Percentiles rank a stretch among this genome's conserved stretches.
These are phyloP conservation scores for Equus quagga DNA, from an alignment of 2,113 vertebrate genomes.

Conservation along the genomic window DNA sequence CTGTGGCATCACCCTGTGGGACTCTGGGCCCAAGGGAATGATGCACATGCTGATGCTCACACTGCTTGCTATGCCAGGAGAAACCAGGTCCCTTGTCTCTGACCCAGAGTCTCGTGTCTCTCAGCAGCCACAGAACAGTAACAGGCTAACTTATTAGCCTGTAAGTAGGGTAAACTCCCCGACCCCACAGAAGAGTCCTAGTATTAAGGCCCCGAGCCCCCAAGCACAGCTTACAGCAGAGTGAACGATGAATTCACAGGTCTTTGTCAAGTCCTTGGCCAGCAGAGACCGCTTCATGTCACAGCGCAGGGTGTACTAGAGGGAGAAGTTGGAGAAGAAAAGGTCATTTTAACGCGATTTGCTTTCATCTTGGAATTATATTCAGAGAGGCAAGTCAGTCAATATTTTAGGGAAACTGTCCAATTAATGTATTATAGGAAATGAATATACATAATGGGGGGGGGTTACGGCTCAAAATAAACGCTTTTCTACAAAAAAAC, in stretches of 20 bases:
- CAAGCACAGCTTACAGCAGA: constrained; percentile 87
- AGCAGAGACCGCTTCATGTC: constrained; percentile 96
- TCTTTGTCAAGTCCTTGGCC: constrained; percentile 97
- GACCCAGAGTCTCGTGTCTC: rapidly evolving
- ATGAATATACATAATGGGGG: rapidly evolving
- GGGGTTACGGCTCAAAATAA: not conserved
- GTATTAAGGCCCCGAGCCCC: rapidly evolving
- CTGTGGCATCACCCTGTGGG: rapidly evolving
- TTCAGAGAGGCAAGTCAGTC: not conserved
- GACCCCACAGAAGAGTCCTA: not conserved
- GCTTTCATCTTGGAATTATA: not conserved
- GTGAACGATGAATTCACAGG: constrained; percentile 97
- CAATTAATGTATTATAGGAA: not conserved
- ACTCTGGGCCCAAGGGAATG: rapidly evolving
- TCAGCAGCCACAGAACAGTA: rapidly evolving
- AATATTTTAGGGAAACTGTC: not conserved
- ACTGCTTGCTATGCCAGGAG: rapidly evolving
- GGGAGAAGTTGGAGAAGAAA: not conserved
- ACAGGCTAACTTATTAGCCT: rapidly evolving
- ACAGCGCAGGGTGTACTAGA: constrained; percentile 95
- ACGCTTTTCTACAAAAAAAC: not conserved
- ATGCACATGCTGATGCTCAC: rapidly evolving
- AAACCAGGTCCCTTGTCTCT: not conserved
- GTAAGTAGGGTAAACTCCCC: rapidly evolving
- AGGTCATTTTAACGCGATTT: rapidly evolving